These are phyloP conservation scores for Idaea straminata DNA, from an alignment of 2,888 invertebrate genomes.

Conservation along the genomic window DNA sequence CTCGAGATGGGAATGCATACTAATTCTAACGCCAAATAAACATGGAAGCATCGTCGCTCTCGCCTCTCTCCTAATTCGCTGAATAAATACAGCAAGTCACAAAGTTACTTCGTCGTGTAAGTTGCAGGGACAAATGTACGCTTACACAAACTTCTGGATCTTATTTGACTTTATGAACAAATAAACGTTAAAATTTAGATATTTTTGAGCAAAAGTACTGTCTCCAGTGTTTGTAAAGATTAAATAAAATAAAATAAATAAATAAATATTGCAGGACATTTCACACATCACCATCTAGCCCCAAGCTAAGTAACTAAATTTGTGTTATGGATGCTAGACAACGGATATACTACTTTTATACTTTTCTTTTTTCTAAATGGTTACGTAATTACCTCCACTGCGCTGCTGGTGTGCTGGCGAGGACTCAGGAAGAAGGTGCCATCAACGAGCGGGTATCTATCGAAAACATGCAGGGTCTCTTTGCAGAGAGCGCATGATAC, in stretches of 20 bases:
- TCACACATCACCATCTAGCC: too few relatives aligned
- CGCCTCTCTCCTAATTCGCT: constrained; percentile 58
- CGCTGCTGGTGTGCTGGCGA: constrained; percentile 91
- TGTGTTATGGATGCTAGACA: too few relatives aligned
- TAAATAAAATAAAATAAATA: too few relatives aligned
- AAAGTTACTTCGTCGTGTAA: constrained; percentile 38
- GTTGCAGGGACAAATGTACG: constrained; percentile 51
- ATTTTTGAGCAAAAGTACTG: constrained; percentile 6
- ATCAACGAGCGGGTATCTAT: constrained; percentile 97
- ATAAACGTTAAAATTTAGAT: constrained; percentile 22
- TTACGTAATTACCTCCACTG: constrained; percentile 90
- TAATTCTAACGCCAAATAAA: constrained; percentile 64
- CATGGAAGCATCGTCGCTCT: constrained; percentile 38
- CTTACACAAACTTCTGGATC: constrained; percentile 63
- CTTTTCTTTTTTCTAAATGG: too few relatives aligned
- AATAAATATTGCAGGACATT: too few relatives aligned
- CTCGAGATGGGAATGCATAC: constrained; percentile 37
- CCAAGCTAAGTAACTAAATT: too few relatives aligned
- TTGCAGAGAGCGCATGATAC: constrained; percentile 94
- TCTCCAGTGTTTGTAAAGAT: background rate
- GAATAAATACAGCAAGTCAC: constrained; percentile 38
- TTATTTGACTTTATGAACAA: constrained; percentile 65
- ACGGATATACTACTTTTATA: too few relatives aligned
- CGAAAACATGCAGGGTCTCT: constrained; percentile 94
- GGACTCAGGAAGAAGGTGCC: constrained; percentile 99